Percentiles rank a stretch among this genome's conserved stretches.
Conservation (phyloP, 1,140 invertebrate species). For the Elymnias hypermnestra region DNA sequence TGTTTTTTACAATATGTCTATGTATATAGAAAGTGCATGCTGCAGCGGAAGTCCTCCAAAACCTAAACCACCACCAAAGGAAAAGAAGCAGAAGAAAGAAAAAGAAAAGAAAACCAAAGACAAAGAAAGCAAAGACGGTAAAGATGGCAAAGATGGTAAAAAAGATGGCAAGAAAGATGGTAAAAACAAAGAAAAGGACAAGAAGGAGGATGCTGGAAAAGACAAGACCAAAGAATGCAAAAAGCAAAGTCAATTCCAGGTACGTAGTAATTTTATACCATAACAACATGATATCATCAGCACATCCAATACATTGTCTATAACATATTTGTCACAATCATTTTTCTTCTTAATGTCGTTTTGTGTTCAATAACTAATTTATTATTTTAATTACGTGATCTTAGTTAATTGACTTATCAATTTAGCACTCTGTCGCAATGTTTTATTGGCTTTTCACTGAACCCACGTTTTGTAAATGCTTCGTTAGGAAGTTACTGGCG, state of each 20-base stretch:
- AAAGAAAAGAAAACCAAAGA: constrained; percentile 82
- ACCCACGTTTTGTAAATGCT: constrained; percentile 44
- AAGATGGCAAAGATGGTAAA: constrained; percentile 78
- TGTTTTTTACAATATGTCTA: no score
- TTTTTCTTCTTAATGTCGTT: constrained; percentile 42
- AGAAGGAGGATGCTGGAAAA: constrained; percentile 74
- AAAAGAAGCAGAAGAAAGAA: constrained; percentile 86
- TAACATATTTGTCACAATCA: constrained; percentile 29
- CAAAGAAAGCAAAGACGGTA: constrained; percentile 77
- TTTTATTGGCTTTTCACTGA: constrained; percentile 41
- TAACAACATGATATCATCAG: constrained; percentile 40
- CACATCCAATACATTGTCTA: constrained; percentile 60
- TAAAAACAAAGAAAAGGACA: constrained; percentile 76
- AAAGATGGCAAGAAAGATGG: constrained; percentile 77
- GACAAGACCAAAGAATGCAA: constrained; percentile 78
- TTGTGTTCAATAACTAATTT: constrained; percentile 50
- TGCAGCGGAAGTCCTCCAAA: constrained; percentile 83
- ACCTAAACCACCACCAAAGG: constrained; percentile 81
- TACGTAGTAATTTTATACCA: constrained; percentile 36
- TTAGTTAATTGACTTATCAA: constrained; percentile 33
- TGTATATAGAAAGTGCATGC: constrained; percentile 88
- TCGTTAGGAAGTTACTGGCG: constrained; percentile 53
- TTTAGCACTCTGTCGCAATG: constrained; percentile 38
- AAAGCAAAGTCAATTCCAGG: constrained; percentile 80
- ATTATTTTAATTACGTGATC: constrained; percentile 35